Percentiles rank a stretch among this genome's conserved stretches.
These are phyloP conservation scores for Ennomos quercinarius DNA, from an alignment of 2,888 invertebrate genomes.

Conservation along the genomic window DNA sequence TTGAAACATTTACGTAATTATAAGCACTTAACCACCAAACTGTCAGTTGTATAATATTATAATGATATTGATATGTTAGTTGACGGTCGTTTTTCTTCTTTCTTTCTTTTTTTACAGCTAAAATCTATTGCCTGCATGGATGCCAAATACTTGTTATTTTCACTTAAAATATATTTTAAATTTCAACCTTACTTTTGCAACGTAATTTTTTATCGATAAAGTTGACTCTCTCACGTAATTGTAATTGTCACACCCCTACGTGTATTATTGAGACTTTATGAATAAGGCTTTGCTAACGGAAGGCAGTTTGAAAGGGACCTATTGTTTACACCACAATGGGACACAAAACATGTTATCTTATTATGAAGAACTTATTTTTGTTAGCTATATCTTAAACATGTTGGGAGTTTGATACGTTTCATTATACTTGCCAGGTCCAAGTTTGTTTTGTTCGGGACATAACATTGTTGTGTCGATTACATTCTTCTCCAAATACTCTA, in stretches of 20 bases:
- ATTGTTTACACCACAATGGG: conserved; percentile 36
- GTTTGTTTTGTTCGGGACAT: conserved; percentile 17
- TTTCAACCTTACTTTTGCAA: no score
- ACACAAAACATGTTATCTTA: conserved; percentile 31
- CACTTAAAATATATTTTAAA: no score
- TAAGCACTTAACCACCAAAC: no score
- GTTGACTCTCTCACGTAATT: not conserved
- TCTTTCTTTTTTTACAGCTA: no score
- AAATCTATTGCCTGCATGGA: no score
- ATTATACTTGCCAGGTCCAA: conserved; percentile 13
- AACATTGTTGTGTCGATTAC: conserved; percentile 5
- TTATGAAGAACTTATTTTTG: conserved; percentile 27
- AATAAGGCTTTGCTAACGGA: conserved; percentile 36
- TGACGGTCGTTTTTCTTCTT: no score
- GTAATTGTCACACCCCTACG: conserved; percentile 8
- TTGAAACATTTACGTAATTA: no score
- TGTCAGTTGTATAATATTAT: no score
- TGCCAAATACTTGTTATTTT: no score
- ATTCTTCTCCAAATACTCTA: not conserved
- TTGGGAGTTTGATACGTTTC: conserved; percentile 18
- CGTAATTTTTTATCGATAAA: not conserved
- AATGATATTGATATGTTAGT: no score
- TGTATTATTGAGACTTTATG: conserved; percentile 37
- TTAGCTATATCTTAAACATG: conserved; percentile 16
- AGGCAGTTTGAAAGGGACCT: conserved; percentile 36